Conservation (phyloP, 2,113 vertebrate species). For the Campylomormyrus tamandua region DNA sequence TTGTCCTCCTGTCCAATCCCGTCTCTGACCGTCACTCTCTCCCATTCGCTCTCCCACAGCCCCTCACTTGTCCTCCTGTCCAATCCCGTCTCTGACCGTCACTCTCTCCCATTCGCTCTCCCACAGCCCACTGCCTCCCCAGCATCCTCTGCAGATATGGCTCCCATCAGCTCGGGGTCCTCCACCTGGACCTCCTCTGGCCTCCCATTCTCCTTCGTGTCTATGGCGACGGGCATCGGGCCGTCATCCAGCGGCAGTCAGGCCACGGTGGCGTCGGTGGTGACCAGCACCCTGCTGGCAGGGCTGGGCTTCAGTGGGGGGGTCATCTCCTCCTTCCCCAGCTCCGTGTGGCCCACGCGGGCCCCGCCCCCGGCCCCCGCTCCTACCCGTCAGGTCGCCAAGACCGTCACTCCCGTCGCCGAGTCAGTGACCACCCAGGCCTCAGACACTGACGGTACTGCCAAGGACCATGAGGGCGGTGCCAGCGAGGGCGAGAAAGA, state of each 20-base stretch:
- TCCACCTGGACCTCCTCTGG: conserved; percentile 95
- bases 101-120: conserved; percentile 8
- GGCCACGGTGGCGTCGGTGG: conserved; percentile 84
- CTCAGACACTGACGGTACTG: conserved; percentile 43
- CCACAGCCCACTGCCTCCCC: conserved; percentile 84
- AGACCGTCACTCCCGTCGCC: conserved; percentile 28
- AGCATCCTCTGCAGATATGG: conserved; percentile 93
- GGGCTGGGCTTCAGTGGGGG: conserved; percentile 85
- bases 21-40: conserved; percentile 4
- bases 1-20: too few species aligned
- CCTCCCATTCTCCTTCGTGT: conserved; percentile 93
- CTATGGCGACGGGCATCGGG: conserved; percentile 91
- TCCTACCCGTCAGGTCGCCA: conserved; percentile 53
- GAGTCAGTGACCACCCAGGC: conserved; percentile 47
- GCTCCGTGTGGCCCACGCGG: conserved; percentile 83
- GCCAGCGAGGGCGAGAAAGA: conserved; percentile 68
- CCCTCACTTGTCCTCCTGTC: conserved; percentile 29
- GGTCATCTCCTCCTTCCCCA: conserved; percentile 89
- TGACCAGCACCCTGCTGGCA: conserved; percentile 89
- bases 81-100: neutral
- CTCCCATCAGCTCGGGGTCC: conserved; percentile 93
- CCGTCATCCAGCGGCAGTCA: conserved; percentile 92
- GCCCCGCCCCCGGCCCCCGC: conserved; percentile 48
- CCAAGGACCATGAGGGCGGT: conserved; percentile 49
- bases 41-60: neutral